These are phyloP conservation scores for Chaetura pelagica DNA, from an alignment of 2,113 vertebrate genomes.

Conservation along the genomic window DNA sequence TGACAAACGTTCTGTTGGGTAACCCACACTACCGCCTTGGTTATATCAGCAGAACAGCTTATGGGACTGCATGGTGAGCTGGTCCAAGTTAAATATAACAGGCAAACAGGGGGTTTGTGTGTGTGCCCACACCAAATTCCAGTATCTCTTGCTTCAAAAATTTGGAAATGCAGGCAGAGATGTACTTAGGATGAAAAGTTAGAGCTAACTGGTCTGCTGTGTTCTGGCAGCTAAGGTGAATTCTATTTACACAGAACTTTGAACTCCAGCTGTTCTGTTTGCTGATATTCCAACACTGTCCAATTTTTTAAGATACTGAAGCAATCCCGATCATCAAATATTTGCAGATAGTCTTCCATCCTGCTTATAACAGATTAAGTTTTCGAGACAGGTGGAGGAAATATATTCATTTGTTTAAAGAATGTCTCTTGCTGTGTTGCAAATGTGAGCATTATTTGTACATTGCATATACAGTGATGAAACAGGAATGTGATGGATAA, in stretches of 20 bases:
- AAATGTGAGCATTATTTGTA: background rate
- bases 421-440: background rate
- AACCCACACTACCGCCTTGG: conserved; percentile 9
- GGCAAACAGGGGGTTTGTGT: background rate
- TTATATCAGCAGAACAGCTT: background rate
- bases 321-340: background rate
- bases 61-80: background rate
- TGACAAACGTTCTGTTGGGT: background rate
- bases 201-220: background rate
- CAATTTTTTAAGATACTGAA: background rate
- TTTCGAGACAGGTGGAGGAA: background rate
- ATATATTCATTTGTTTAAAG: background rate
- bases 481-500: background rate
- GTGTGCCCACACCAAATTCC: background rate
- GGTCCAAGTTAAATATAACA: background rate
- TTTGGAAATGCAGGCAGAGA: background rate
- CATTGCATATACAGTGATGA: background rate
- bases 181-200: background rate
- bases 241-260: background rate
- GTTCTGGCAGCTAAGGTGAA: background rate
- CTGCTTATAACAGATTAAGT: background rate
- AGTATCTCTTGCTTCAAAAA: background rate
- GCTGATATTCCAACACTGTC: background rate
- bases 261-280: background rate
- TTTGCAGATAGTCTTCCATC: background rate